phyloP scores from a whole-genome alignment of 2,113 vertebrate genomes.

The Mesitornis unicolor region DNA sequence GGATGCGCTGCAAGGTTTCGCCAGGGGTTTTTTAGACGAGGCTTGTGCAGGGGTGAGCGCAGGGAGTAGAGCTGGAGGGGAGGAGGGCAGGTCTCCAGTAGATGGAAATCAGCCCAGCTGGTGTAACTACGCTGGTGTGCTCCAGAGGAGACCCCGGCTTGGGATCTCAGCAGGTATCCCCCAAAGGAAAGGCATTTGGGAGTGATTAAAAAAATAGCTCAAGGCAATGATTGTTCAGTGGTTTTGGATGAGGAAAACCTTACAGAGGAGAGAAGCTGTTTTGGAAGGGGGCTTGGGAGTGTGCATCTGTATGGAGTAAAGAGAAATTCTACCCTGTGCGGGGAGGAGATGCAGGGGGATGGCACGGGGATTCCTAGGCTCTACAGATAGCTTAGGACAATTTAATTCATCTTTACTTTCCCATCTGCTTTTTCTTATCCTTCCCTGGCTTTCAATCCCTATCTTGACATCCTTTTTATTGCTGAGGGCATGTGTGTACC shows the following conservation, averaged over 20 bases:
- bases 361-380: background rate
- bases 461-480: background rate
- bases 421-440: background rate
- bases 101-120: background rate
- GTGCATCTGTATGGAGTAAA: background rate
- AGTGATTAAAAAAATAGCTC: background rate
- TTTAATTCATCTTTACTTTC: background rate
- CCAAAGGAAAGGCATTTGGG: background rate
- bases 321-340: background rate
- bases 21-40: background rate
- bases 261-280: background rate
- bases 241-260: background rate
- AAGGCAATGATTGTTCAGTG: background rate
- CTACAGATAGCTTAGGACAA: background rate
- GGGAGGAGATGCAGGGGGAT: background rate
- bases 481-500: accelerated
- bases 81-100: background rate
- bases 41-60: accelerated
- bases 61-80: background rate
- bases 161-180: background rate
- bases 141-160: background rate
- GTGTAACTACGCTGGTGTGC: background rate
- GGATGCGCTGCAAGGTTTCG: background rate
- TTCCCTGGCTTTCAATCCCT: background rate
- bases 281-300: background rate